Evolutionary conservation across 2,113 vertebrate genomes (phyloP).

Genomic region (Pangasianodon gigas): DNA sequence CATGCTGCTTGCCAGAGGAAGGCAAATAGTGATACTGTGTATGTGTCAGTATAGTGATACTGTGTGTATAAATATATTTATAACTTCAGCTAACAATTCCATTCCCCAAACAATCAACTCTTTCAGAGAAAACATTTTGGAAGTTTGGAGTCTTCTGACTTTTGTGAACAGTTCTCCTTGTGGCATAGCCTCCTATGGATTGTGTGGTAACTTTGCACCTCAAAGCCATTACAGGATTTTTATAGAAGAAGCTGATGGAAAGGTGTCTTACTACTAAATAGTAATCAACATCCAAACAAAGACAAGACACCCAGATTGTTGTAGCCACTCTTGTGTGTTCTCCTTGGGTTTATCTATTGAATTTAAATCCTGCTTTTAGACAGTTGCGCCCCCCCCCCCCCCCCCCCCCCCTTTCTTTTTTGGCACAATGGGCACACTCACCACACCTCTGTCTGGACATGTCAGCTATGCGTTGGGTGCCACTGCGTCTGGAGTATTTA

Average conservation of each 20-base stretch:
- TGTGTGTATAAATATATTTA: not conserved
- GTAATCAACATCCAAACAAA: not conserved
- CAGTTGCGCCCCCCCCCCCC: constrained; percentile 54
- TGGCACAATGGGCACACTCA: constrained; percentile 50
- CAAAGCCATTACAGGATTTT: not conserved
- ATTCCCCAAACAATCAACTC: not conserved
- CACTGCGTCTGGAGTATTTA: constrained; percentile 48
- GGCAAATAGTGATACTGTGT: not conserved
- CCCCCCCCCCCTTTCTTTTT: not conserved
- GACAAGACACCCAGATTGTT: not conserved
- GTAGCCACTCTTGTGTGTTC: constrained; percentile 19
- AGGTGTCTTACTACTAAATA: not conserved
- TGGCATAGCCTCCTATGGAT: not conserved
- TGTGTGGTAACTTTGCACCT: not conserved
- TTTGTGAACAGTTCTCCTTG: not conserved
- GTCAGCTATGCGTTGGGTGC: constrained; percentile 56
- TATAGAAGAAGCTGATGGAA: not conserved
- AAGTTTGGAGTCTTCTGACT: not conserved
- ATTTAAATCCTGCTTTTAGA: constrained; percentile 64
- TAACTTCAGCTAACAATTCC: not conserved
- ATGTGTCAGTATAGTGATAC: not conserved
- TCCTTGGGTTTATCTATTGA: constrained; percentile 35
- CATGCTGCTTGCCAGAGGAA: not conserved
- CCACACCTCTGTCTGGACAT: constrained; percentile 41
- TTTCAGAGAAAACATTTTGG: not conserved